Percentiles rank a stretch among this genome's conserved stretches.
These are phyloP conservation scores for Bambusicola thoracicus DNA, from an alignment of 2,113 vertebrate species.

Conservation along the genomic window DNA sequence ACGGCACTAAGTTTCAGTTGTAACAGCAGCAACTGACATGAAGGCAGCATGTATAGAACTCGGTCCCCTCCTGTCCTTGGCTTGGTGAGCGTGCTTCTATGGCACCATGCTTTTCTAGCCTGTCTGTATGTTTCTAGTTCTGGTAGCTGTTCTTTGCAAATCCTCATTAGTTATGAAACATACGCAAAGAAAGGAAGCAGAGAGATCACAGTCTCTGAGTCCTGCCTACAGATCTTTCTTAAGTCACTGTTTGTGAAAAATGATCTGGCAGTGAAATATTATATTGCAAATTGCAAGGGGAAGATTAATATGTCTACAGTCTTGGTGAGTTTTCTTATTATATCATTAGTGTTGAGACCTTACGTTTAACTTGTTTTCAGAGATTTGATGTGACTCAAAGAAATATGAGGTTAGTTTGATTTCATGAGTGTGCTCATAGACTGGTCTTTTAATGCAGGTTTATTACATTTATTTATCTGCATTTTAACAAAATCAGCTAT, in stretches of 20 bases:
- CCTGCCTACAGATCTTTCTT: not conserved
- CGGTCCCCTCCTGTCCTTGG: rapidly evolving
- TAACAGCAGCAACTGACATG: not conserved
- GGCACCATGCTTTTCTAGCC: not conserved
- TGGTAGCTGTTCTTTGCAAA: not conserved
- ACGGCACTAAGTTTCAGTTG: not conserved
- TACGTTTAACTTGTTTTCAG: slow-evolving; percentile 21
- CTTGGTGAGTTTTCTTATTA: slow-evolving; percentile 35
- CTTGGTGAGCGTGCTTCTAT: not conserved
- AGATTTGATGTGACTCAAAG: not conserved
- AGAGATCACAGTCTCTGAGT: not conserved
- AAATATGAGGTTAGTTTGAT: not conserved
- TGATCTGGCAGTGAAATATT: slow-evolving; percentile 34
- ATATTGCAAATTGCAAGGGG: slow-evolving; percentile 6
- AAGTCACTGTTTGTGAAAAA: slow-evolving; percentile 27
- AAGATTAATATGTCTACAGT: slow-evolving; percentile 31
- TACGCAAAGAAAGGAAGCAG: not conserved
- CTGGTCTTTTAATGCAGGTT: not conserved
- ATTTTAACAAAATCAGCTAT: not conserved
- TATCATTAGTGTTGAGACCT: slow-evolving; percentile 3
- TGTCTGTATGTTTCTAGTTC: not conserved
- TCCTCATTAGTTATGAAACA: not conserved
- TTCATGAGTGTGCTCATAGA: not conserved
- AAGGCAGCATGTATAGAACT: not conserved
- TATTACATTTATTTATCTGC: not conserved